These are phyloP conservation scores for Listronotus oregonensis DNA, from an alignment of 1,140 invertebrate genomes.

Conservation along the genomic window DNA sequence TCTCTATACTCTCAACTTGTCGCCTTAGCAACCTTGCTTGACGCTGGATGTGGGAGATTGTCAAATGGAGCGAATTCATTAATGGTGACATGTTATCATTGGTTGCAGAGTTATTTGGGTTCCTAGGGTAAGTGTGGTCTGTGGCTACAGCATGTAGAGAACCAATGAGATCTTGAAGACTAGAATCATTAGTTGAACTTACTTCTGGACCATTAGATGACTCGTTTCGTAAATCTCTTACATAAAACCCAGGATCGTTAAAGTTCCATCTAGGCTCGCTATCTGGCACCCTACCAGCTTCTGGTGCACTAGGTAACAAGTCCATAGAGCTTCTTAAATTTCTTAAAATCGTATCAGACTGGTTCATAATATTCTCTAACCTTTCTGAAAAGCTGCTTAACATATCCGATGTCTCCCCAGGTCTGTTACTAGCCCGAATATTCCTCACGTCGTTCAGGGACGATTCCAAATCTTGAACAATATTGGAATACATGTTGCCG, in stretches of 20 bases:
- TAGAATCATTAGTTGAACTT: not conserved
- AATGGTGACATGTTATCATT: constrained; percentile 46
- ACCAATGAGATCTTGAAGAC: constrained; percentile 11
- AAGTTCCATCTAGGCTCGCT: constrained; percentile 34
- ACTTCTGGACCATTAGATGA: not conserved
- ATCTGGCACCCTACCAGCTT: constrained; percentile 15
- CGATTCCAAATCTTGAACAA: constrained; percentile 51
- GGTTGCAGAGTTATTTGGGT: constrained; percentile 37
- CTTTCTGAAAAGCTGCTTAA: constrained; percentile 51
- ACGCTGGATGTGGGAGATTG: constrained; percentile 50
- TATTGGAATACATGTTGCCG: constrained; percentile 52
- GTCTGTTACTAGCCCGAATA: constrained; percentile 42
- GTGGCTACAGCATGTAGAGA: constrained; percentile 42
- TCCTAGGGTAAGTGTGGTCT: constrained; percentile 54
- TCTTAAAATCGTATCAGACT: constrained; percentile 51
- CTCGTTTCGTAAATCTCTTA: constrained; percentile 40
- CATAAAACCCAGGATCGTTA: constrained; percentile 46
- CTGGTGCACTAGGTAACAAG: constrained; percentile 35
- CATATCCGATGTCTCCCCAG: constrained; percentile 48
- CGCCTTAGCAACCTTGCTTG: constrained; percentile 49
- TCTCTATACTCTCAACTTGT: constrained; percentile 52
- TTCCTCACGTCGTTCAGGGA: constrained; percentile 50
- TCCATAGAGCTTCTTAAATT: constrained; percentile 50
- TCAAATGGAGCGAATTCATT: constrained; percentile 51
- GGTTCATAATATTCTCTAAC: constrained; percentile 52